phyloP scores from a whole-genome alignment of 2,113 vertebrate species.

The Phrynocephalus versicolor region DNA sequence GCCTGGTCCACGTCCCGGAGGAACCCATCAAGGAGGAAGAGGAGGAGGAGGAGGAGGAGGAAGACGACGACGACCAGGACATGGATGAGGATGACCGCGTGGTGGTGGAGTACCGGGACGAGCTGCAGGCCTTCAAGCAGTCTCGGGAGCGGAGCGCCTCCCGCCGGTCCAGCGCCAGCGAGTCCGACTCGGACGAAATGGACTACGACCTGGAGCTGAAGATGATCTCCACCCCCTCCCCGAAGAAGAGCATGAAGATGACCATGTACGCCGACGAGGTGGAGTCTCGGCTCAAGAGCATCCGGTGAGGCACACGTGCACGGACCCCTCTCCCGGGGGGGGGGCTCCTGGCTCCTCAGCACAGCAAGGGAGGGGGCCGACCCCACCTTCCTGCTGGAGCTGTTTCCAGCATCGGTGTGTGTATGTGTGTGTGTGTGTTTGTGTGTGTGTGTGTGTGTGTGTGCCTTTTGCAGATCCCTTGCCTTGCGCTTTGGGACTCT shows the following conservation, averaged over 20 bases:
- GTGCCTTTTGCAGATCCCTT: no score
- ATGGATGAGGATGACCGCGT: constrained; percentile 94
- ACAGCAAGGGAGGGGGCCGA: no score
- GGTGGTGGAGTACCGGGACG: constrained; percentile 90
- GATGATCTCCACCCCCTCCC: constrained; percentile 98
- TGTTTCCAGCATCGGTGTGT: no score
- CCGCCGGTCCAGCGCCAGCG: constrained; percentile 72
- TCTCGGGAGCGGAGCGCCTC: constrained; percentile 65
- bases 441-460: no score
- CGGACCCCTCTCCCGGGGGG: no score
- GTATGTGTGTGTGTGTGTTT: no score
- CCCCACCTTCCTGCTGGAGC: no score
- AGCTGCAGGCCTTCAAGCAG: constrained; percentile 74
- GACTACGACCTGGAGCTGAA: constrained; percentile 98
- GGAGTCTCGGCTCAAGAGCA: constrained; percentile 88
- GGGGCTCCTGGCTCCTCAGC: no score
- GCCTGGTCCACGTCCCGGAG: constrained; percentile 94
- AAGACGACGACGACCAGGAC: constrained; percentile 87
- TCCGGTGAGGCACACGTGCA: constrained; percentile 77
- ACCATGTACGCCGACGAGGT: constrained; percentile 99
- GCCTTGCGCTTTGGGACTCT: no score
- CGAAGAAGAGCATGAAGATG: constrained; percentile 99
- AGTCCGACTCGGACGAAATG: constrained; percentile 96
- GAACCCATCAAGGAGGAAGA: constrained; percentile 89
- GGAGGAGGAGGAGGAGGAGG: constrained; percentile 87